Base-by-base conservation (phyloP, 2,888 invertebrate genomes). In the Meiosimyza decipiens region DNA sequence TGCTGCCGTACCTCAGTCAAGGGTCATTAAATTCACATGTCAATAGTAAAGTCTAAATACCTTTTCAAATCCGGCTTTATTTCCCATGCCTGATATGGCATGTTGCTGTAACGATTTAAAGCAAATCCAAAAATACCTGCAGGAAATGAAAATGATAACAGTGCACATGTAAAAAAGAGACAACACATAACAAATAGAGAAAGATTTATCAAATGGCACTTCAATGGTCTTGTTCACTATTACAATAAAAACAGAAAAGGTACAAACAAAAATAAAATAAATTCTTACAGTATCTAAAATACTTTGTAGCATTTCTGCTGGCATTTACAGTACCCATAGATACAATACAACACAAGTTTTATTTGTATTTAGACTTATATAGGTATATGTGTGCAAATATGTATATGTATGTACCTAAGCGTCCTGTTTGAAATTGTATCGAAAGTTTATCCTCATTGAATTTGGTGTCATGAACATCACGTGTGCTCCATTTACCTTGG, bases 81-180 rank as follows among this genome's bases (percentile, higher is more conserved):
- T 79, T 96, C 95, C 94, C 95, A 96, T 0, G 92, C 92, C 84
- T 96, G 96, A 83, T 91, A 95, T 0, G 96, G 96, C 81, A 95
- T 88, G 84, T 95, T 95, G 72, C 92, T 90, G 85, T 93, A 95
- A 68, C 91, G 90, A 73, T 92, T 90, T 0, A 91, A 88, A 0
- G 94, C 95, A 74, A 96, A 89, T 0, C 93, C 95, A 74, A 93
- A 92, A 0, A 91, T 91, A 82, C 91, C 91, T 71, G 55, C 18
- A n/a, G 28, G 16, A 15, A 55, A 40, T 16, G 18, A 6, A 18
- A 51, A 15, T 28, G 62, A 63, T 18, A 71, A 55, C 62, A 67
- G 1, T 2, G 60, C 28, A 28, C 22, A 22, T 51, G 16, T n/a
- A 64, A 49, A 9, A 51, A 66, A 60, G 55, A 55, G 33, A 40